Evolutionary conservation across 2,888 invertebrate genomes (phyloP).

Genomic region (Allygus modestus): DNA sequence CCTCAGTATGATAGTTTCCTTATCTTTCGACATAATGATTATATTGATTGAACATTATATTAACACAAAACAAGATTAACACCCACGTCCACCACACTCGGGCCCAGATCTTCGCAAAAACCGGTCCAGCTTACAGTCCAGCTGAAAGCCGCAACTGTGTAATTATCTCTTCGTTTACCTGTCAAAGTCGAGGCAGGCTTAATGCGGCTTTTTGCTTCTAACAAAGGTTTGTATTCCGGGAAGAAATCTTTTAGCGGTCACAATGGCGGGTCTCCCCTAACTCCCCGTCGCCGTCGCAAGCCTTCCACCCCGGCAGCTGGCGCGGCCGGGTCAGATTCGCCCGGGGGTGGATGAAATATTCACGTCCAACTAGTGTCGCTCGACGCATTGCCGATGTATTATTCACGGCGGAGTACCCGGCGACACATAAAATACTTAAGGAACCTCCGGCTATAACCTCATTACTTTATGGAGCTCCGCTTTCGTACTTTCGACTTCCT

Average conservation of each 20-base stretch:
- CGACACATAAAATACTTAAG: slow-evolving; percentile 54
- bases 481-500: slow-evolving; percentile 32
- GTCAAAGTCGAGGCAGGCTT: slow-evolving; percentile 6
- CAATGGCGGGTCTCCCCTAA: slow-evolving; percentile 15
- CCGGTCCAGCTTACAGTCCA: neutral
- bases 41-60: too few relatives aligned
- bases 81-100: neutral
- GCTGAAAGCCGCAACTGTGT: slow-evolving; percentile 1
- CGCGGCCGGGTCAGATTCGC: neutral
- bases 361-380: slow-evolving; percentile 33
- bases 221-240: slow-evolving; percentile 8
- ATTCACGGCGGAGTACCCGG: slow-evolving; percentile 24
- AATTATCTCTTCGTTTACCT: slow-evolving; percentile 27
- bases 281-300: neutral
- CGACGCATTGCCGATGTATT: slow-evolving; percentile 36
- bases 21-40: too few relatives aligned
- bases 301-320: neutral
- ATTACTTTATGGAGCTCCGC: slow-evolving; percentile 27
- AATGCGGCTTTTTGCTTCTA: slow-evolving; percentile 24
- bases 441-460: slow-evolving; percentile 48
- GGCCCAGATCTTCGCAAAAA: neutral
- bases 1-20: too few relatives aligned
- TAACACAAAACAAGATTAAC: neutral
- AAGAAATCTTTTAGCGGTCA: neutral
- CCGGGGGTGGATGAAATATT: slow-evolving; percentile 35